Conservation (phyloP, 2,113 vertebrate species). For the Sceloporus undulatus region DNA sequence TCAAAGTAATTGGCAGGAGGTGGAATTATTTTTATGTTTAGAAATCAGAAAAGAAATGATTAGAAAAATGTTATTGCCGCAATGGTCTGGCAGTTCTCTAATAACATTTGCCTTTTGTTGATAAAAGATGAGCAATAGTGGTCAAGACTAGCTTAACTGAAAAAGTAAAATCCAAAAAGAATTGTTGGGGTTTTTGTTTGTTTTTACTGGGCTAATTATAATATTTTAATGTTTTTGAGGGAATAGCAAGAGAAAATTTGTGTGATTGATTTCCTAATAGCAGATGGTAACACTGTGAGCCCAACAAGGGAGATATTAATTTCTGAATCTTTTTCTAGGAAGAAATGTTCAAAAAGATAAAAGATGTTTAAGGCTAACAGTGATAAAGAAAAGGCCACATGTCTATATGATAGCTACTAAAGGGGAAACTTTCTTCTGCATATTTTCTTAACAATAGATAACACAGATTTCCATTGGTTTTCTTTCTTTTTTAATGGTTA, state of each 20-base stretch:
- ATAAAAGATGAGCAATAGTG: background rate
- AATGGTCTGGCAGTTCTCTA: background rate
- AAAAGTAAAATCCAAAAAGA: too few species aligned
- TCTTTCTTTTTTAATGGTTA: background rate
- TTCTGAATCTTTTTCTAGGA: background rate
- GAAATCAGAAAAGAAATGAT: too few species aligned
- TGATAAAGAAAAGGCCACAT: background rate
- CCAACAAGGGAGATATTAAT: background rate
- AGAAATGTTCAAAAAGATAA: background rate
- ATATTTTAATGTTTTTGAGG: background rate
- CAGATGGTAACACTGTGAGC: background rate
- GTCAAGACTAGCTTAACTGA: background rate
- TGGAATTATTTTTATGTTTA: too few species aligned
- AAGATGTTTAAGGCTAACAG: background rate
- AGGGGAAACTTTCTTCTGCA: background rate
- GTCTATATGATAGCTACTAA: conserved; percentile 7
- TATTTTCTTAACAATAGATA: background rate
- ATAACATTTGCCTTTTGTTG: background rate
- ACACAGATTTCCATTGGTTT: background rate
- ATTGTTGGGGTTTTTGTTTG: too few species aligned
- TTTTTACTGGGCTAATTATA: background rate
- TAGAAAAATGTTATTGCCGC: background rate
- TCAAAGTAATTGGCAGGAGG: too few species aligned
- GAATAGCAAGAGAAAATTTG: background rate
- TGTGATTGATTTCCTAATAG: background rate